Evolutionary conservation across 2,113 vertebrate species (phyloP).

Genomic region (Urocolius indicus): DNA sequence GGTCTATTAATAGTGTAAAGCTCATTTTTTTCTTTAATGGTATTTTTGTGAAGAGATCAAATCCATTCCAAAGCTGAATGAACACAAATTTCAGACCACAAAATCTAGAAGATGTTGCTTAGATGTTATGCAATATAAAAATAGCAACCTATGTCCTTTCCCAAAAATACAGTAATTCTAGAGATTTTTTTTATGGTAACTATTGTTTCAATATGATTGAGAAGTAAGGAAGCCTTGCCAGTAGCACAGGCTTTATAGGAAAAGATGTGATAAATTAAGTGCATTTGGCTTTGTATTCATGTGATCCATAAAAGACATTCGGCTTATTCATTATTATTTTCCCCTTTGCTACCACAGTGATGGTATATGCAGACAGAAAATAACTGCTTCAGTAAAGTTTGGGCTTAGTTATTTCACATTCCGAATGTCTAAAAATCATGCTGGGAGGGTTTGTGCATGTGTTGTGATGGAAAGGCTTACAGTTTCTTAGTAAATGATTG

Average conservation of each 20-base stretch:
- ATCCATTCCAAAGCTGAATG: background rate
- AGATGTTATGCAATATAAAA: background rate
- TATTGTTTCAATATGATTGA: conserved; percentile 10
- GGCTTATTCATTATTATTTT: background rate
- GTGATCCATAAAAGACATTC: conserved; percentile 52
- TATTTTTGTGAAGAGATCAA: background rate
- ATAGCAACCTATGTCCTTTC: background rate
- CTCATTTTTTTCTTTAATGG: background rate
- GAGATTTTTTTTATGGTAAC: background rate
- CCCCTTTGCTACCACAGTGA: conserved; percentile 38
- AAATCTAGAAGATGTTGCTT: background rate
- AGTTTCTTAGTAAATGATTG: background rate
- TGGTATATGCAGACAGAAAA: conserved; percentile 13
- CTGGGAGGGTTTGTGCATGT: background rate
- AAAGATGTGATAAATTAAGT: background rate
- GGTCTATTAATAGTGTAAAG: background rate
- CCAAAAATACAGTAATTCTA: background rate
- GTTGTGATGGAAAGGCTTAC: background rate
- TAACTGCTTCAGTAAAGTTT: background rate
- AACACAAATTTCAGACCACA: background rate
- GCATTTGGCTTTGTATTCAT: conserved; percentile 38
- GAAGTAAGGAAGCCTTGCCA: conserved; percentile 47
- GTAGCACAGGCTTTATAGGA: conserved; percentile 23
- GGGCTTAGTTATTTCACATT: conserved; percentile 31
- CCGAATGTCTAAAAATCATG: background rate